phyloP scores from a whole-genome alignment of 2,113 vertebrate species.

The Pluvialis apricaria region DNA sequence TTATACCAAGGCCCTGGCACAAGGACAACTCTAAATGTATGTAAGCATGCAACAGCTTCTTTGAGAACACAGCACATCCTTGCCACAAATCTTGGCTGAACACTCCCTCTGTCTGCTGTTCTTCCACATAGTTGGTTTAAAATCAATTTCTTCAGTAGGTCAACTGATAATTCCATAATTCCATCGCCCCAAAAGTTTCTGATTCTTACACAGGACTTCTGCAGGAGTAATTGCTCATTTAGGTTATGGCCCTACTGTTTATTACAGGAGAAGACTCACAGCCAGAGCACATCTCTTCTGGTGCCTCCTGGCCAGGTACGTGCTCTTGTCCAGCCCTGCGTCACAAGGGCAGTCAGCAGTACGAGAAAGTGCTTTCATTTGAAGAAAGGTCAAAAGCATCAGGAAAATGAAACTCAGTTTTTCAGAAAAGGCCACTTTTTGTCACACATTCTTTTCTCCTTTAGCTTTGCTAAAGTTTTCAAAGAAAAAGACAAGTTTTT shows the following conservation, averaged over 20 bases:
- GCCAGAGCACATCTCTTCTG: background rate
- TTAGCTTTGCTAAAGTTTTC: background rate
- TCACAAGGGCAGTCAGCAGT: background rate
- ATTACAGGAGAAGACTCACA: background rate
- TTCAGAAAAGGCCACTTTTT: background rate
- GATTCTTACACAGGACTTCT: background rate
- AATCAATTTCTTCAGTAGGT: background rate
- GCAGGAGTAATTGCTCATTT: background rate
- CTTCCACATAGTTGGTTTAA: background rate
- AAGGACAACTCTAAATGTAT: background rate
- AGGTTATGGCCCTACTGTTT: background rate
- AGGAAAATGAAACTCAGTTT: background rate
- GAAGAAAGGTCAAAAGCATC: background rate
- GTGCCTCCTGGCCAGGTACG: background rate
- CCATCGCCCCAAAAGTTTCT: background rate
- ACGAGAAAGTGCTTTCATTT: background rate
- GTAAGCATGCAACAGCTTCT: background rate
- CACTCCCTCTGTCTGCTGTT: accelerated
- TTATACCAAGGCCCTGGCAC: background rate
- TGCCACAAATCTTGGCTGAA: background rate
- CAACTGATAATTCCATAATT: background rate
- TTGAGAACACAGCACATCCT: background rate
- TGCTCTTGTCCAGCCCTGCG: background rate
- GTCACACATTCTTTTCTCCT: background rate
- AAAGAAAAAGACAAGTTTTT: background rate